Evolutionary conservation across 2,797 vertebrate species (phyloP).

Genomic region (Oryzias dopingdopingensis): DNA sequence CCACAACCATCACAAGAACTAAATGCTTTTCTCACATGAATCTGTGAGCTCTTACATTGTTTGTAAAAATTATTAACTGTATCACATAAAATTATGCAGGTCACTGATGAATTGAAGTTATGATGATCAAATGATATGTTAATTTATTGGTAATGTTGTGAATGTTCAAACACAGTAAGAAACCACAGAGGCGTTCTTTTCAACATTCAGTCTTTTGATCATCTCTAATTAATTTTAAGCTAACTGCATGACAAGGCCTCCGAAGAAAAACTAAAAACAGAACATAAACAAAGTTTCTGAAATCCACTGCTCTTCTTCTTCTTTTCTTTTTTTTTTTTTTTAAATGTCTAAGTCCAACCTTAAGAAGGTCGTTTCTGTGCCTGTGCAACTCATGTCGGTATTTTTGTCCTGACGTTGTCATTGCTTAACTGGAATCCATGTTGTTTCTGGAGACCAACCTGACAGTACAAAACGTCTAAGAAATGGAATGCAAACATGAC

Average conservation of each 20-base stretch:
- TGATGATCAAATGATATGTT: slow-evolving; percentile 40
- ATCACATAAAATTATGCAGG: slow-evolving; percentile 17
- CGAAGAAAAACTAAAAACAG: slow-evolving; percentile 32
- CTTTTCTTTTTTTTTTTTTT: slow-evolving; percentile 17
- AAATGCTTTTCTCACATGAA: neutral
- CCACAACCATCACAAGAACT: neutral
- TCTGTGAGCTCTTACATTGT: slow-evolving; percentile 6
- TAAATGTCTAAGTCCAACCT: slow-evolving; percentile 13
- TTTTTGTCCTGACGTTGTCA: no score
- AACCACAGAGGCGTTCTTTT: slow-evolving; percentile 36
- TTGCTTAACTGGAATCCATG: no score
- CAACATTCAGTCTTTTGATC: slow-evolving; percentile 64
- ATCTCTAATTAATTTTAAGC: slow-evolving; percentile 50
- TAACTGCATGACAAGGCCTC: slow-evolving; percentile 69
- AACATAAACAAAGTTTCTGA: slow-evolving; percentile 20
- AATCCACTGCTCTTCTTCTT: slow-evolving; percentile 3
- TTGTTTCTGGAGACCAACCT: no score
- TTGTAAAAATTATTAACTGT: slow-evolving; percentile 11
- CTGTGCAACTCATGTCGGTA: no score
- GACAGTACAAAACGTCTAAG: no score
- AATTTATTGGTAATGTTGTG: slow-evolving; percentile 47
- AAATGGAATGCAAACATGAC: no score
- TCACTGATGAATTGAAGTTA: slow-evolving; percentile 35
- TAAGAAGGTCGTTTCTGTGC: slow-evolving; percentile 18
- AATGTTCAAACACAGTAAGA: slow-evolving; percentile 51